A percentile compares a stretch with the other conserved stretches of the same genome.
Evolutionary conservation across 2,113 vertebrate species (phyloP).

Genomic region (Tetraodon nigroviridis): DNA sequence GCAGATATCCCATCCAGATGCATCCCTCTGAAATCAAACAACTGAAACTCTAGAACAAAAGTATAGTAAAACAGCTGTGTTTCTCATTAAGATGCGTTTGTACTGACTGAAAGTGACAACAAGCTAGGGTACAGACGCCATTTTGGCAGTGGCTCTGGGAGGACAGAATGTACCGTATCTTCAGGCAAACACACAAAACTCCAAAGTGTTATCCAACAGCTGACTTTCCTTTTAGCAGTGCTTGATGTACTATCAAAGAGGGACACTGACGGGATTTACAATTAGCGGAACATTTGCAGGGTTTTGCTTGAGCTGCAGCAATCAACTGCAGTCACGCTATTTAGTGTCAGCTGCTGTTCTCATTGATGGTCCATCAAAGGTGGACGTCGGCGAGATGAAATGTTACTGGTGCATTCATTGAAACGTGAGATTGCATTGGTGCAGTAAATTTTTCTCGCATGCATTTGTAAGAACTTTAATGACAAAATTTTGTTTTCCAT

Average conservation of each 20-base stretch:
- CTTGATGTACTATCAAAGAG: conserved; percentile 45
- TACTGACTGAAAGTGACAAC: conserved; percentile 48
- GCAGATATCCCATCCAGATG: conserved; percentile 15
- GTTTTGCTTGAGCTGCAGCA: conserved; percentile 54
- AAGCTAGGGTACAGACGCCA: conserved; percentile 13
- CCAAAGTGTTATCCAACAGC: conserved; percentile 36
- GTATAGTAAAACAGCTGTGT: conserved; percentile 31
- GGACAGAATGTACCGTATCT: conserved; percentile 45
- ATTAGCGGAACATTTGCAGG: conserved; percentile 64
- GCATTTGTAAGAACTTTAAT: background rate
- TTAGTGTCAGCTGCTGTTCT: conserved; percentile 61
- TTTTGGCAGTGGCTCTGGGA: conserved; percentile 27
- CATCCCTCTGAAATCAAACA: conserved; percentile 21
- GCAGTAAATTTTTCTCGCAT: background rate
- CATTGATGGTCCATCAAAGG: conserved; percentile 45
- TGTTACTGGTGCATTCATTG: background rate
- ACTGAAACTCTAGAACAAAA: conserved; percentile 19
- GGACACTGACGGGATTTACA: conserved; percentile 58
- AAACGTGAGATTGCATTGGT: background rate
- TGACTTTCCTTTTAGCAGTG: conserved; percentile 45
- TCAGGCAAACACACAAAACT: conserved; percentile 32
- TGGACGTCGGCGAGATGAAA: conserved; percentile 26
- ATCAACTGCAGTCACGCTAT: conserved; percentile 62
- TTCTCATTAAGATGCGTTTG: conserved; percentile 33
- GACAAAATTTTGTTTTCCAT: background rate